Percentiles rank a stretch among this genome's conserved stretches.
Evolutionary conservation across 2,113 vertebrate species (phyloP).

Genomic region (Aix galericulata): DNA sequence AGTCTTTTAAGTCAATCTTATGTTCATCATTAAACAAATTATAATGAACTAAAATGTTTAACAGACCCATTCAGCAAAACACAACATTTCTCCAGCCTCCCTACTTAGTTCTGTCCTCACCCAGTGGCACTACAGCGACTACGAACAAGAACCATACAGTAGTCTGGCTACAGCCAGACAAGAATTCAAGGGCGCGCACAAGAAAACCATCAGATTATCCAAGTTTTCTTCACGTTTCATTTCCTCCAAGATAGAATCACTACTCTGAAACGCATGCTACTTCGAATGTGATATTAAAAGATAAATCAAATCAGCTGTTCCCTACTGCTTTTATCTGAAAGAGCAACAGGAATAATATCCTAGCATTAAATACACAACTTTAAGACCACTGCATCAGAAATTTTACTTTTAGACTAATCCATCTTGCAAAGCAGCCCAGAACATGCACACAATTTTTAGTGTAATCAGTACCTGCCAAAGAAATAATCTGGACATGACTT

Average conservation of each 20-base stretch:
- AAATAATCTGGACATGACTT: conserved; percentile 74
- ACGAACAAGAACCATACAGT: conserved; percentile 3
- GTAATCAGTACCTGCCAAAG: conserved; percentile 66
- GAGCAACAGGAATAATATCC: conserved; percentile 16
- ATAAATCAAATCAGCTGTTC: conserved; percentile 47
- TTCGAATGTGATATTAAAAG: conserved; percentile 18
- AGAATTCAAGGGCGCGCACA: conserved; percentile 25
- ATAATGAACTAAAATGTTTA: conserved; percentile 14
- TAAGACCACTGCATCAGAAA: conserved; percentile 58
- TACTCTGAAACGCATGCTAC: conserved; percentile 32
- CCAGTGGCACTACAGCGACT: conserved; percentile 29
- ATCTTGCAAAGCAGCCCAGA: conserved; percentile 30
- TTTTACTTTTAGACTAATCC: conserved; percentile 31
- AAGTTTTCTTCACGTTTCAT: conserved; percentile 46
- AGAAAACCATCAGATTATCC: conserved; percentile 38
- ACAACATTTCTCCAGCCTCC: neutral
- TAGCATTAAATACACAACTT: conserved; percentile 20
- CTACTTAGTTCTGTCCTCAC: neutral
- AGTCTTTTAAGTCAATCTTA: conserved; percentile 9
- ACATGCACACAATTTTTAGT: conserved; percentile 35
- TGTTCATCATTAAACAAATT: neutral
- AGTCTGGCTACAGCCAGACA: neutral
- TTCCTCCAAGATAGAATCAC: conserved; percentile 10
- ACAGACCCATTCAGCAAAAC: conserved; percentile 41
- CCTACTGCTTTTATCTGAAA: conserved; percentile 36